Evolutionary conservation across 2,113 vertebrate species (phyloP), one percentile per base, ranked within the genome.

Genomic region (Atlantisia rogersi): DNA sequence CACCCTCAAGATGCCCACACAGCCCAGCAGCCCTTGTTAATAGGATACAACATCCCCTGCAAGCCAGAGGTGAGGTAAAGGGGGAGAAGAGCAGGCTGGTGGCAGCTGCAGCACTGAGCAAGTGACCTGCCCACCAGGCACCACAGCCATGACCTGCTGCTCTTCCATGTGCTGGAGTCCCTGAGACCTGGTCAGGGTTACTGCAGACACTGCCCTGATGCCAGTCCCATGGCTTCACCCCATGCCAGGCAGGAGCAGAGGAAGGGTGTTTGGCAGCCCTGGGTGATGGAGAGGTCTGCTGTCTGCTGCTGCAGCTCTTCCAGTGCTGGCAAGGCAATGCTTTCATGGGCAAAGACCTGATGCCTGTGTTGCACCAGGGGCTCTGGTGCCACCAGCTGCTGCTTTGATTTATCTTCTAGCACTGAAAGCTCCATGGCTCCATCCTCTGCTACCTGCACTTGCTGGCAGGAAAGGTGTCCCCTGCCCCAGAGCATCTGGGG

Each of bases 101-200:
- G 55, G 40, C 42, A 68, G 40, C 74, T 81, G 53, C 4, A 53
- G 73, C 48, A 4, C 31, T 60, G 64, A 0, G 0, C 48, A 46
- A 17, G 64, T 53, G 46, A 50, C 40, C 11, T 39, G 26, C 28
- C 44, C 40, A 15, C 21, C 12, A 10, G 63, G 21, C 25, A 69
- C 24, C 44, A 8, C 0, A 0, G 7, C 60, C 2, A 0, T 7
- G 26, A 28, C 40, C 26, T 71, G 58, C 52, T 40, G 60, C 50
- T 78, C n/a, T 40, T 10, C 32, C 31, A 5, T 0, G 0, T 0
- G 3, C 16, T 53, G 58, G 32, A 86, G 46, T 25, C 37, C 15
- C 29, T 12, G 24, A 6, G 35, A 46, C 35, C 53, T 20, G 5
- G 6, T 35, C 39, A 55, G 63, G 32, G 29, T 55, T 40, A 35